These are phyloP conservation scores for Xestia rhomboidea DNA, from an alignment of 2,888 invertebrate genomes.

Conservation along the genomic window DNA sequence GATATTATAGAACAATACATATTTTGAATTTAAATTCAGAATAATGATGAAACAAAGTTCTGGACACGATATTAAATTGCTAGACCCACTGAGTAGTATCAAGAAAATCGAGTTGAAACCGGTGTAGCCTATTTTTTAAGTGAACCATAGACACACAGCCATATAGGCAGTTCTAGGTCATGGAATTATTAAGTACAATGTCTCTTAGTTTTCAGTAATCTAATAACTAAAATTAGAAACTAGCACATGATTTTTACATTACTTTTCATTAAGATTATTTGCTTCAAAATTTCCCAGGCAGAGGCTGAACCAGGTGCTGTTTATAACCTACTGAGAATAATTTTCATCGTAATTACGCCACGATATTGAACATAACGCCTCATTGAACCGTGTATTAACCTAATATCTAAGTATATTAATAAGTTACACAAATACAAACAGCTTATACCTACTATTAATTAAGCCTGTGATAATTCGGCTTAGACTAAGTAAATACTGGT, in stretches of 20 bases:
- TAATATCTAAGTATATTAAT: background rate
- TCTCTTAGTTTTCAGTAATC: background rate
- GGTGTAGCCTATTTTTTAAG: background rate
- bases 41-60: slow-evolving; percentile 3
- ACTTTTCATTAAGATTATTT: background rate
- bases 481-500: slow-evolving; percentile 1
- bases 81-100: background rate
- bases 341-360: background rate
- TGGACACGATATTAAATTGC: background rate
- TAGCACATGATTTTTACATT: background rate
- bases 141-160: background rate
- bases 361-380: slow-evolving; percentile 1
- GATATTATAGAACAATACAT: background rate
- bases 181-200: background rate
- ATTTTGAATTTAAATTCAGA: slow-evolving; percentile 32
- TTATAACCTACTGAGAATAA: slow-evolving; percentile 19
- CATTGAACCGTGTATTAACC: background rate
- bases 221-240: background rate
- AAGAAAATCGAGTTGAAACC: background rate
- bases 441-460: slow-evolving; percentile 9
- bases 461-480: background rate
- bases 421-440: background rate
- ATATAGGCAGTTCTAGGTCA: background rate
- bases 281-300: background rate
- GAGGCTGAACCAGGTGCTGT: background rate